Percentiles rank a stretch among this genome's conserved stretches.
These are phyloP conservation scores for Cairina moschata DNA, from an alignment of 2,113 vertebrate species.

Conservation along the genomic window DNA sequence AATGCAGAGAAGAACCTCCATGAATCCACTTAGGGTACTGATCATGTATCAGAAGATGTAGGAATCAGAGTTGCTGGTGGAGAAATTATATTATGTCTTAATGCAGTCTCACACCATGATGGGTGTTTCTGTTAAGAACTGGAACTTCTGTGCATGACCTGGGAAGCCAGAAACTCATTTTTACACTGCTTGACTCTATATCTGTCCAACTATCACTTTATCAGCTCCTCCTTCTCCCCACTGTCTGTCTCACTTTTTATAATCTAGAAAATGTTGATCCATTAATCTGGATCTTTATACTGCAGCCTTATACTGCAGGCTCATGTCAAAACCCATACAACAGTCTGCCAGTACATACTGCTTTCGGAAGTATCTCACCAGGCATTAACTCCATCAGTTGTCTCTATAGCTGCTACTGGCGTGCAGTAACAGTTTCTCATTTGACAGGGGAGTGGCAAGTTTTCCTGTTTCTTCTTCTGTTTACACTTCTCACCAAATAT, in stretches of 20 bases:
- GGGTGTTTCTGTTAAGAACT: not conserved
- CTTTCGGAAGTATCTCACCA: not conserved
- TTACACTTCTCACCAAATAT: not conserved
- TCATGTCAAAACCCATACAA: not conserved
- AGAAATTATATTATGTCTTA: not conserved
- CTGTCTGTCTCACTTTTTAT: not conserved
- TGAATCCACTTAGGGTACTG: not conserved
- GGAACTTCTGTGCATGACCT: not conserved
- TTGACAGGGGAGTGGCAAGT: not conserved
- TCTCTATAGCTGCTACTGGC: not conserved
- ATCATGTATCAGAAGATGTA: not conserved
- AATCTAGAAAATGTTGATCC: not conserved
- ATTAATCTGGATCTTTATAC: not conserved
- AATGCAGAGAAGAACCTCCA: not conserved
- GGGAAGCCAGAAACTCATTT: not conserved
- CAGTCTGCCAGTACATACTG: not conserved
- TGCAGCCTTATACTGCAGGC: too few species aligned
- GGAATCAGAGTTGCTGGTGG: not conserved
- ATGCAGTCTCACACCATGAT: too few species aligned
- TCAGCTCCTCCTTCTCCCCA: not conserved
- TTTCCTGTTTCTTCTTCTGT: not conserved
- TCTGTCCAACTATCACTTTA: not conserved
- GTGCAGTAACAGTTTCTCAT: not conserved
- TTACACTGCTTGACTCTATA: too few species aligned
- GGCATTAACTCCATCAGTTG: not conserved